Evolutionary conservation across 2,797 vertebrate genomes (phyloP).

Genomic region (Lagodon rhomboides): DNA sequence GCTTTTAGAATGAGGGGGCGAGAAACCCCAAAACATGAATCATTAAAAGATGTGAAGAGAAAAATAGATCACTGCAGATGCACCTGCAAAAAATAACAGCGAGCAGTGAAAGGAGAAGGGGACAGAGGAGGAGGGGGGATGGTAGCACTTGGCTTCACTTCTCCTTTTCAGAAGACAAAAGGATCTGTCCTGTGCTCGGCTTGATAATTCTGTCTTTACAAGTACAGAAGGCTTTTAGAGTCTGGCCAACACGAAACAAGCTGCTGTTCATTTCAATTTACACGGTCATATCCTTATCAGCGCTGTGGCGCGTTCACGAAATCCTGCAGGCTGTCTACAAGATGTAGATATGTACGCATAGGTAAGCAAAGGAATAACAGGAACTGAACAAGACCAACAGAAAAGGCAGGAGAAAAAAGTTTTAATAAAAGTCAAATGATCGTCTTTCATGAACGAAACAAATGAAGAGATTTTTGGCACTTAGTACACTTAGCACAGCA

Average conservation of each 20-base stretch:
- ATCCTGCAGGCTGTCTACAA: slow-evolving; percentile 8
- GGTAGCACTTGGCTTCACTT: slow-evolving; percentile 41
- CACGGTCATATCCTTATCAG: not conserved
- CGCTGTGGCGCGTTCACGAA: not conserved
- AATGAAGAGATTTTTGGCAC: not conserved
- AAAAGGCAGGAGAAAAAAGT: not conserved
- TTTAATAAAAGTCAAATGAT: not conserved
- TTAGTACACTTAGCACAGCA: not conserved
- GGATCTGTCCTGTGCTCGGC: slow-evolving; percentile 47
- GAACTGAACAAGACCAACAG: not conserved
- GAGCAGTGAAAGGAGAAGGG: slow-evolving; percentile 48
- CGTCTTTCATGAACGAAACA: not conserved
- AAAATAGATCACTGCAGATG: slow-evolving; percentile 83
- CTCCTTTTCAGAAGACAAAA: slow-evolving; percentile 57
- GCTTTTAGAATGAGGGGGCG: slow-evolving; percentile 75
- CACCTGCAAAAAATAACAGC: slow-evolving; percentile 81
- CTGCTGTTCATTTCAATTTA: not conserved
- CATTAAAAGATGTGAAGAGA: slow-evolving; percentile 81
- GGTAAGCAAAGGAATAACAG: not conserved
- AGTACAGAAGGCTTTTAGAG: not conserved
- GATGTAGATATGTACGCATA: not conserved
- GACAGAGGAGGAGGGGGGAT: slow-evolving; percentile 46
- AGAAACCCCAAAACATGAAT: slow-evolving; percentile 82
- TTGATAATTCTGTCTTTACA: slow-evolving; percentile 31
- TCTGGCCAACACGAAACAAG: not conserved